These are phyloP conservation scores for Lophura nycthemera DNA, from an alignment of 2,113 vertebrate species.

Conservation along the genomic window DNA sequence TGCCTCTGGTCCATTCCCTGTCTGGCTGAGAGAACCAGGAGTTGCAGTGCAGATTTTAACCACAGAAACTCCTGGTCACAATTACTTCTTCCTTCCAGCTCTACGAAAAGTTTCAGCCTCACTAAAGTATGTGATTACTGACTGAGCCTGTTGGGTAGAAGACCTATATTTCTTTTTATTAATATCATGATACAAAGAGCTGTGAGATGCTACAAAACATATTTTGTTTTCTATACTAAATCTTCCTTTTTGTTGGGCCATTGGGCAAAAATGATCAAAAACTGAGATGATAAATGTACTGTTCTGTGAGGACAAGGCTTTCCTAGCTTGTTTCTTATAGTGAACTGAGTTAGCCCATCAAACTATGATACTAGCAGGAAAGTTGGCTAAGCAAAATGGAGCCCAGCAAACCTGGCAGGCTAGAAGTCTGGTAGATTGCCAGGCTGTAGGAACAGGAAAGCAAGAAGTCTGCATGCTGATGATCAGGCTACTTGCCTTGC, in stretches of 20 bases:
- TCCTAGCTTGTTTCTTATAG: neutral
- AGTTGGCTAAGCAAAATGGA: neutral
- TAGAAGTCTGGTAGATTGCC: neutral
- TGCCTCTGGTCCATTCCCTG: neutral
- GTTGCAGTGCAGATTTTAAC: neutral
- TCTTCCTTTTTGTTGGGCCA: neutral
- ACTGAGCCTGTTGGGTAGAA: neutral
- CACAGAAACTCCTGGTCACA: neutral
- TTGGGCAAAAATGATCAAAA: neutral
- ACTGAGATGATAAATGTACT: fast-evolving
- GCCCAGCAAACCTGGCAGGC: neutral
- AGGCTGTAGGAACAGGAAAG: neutral
- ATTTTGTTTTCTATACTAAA: neutral
- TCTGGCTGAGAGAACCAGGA: neutral
- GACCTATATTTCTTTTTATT: neutral
- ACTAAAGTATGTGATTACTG: neutral
- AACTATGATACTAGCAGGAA: neutral
- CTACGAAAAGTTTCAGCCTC: neutral
- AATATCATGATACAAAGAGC: neutral
- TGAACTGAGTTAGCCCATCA: neutral
- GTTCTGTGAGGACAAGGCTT: neutral
- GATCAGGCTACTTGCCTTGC: neutral
- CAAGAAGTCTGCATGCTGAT: neutral
- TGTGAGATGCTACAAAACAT: neutral
- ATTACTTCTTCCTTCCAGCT: neutral